These are phyloP conservation scores for Conistra vaccinii DNA, from an alignment of 2,888 invertebrate genomes.

Conservation along the genomic window DNA sequence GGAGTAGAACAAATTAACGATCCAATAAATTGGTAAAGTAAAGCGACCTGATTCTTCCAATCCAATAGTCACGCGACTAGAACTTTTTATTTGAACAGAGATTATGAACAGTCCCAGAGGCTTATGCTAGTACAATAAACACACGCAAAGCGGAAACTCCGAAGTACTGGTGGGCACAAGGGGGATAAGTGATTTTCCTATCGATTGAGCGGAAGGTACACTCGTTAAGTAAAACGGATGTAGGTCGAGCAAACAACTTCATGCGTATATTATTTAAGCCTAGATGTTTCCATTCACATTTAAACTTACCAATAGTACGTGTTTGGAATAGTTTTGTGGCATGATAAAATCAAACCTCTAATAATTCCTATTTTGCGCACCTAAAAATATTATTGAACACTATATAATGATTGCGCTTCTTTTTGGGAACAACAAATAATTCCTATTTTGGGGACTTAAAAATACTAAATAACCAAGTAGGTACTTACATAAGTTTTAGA, in stretches of 20 bases:
- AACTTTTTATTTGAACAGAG: constrained; percentile 72
- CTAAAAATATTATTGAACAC: too few species aligned
- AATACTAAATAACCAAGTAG: too few species aligned
- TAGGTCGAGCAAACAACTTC: constrained; percentile 71
- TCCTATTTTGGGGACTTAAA: too few species aligned
- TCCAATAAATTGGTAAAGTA: constrained; percentile 66
- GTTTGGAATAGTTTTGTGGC: constrained; percentile 40
- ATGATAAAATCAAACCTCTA: too few species aligned
- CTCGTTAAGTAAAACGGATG: constrained; percentile 78
- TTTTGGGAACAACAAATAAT: too few species aligned
- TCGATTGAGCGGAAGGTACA: constrained; percentile 75
- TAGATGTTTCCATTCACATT: constrained; percentile 65
- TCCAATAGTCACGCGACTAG: constrained; percentile 65
- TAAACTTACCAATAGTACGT: constrained; percentile 51
- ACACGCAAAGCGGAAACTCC: constrained; percentile 68
- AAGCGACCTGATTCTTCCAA: constrained; percentile 54
- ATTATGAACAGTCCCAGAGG: constrained; percentile 64
- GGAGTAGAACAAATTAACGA: constrained; percentile 63
- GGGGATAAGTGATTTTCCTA: constrained; percentile 77
- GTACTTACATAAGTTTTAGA: too few species aligned
- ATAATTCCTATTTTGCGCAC: too few species aligned
- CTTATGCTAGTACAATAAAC: constrained; percentile 72
- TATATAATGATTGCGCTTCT: too few species aligned
- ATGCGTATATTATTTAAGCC: constrained; percentile 72
- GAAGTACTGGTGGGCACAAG: constrained; percentile 51